phyloP scores from a whole-genome alignment of 2,113 vertebrate species.

The Nycticryphes semicollaris region DNA sequence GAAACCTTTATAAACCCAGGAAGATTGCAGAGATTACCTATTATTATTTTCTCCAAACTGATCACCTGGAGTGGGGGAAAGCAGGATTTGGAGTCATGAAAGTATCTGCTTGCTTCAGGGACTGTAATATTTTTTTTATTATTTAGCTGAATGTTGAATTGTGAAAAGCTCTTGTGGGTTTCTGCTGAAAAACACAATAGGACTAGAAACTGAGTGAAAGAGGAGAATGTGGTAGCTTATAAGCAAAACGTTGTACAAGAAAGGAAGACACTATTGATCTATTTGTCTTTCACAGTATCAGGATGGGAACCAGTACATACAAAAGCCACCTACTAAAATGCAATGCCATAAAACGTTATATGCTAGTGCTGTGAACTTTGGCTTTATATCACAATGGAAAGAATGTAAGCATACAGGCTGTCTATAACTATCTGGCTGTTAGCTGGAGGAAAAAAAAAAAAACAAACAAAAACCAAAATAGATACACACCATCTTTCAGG shows the following conservation, averaged over 20 bases:
- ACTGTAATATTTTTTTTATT: not conserved
- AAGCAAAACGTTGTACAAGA: not conserved
- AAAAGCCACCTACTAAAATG: not conserved
- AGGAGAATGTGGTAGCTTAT: not conserved
- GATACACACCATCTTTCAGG: not conserved
- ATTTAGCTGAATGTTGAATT: not conserved
- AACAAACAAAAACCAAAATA: not conserved
- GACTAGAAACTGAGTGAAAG: not conserved
- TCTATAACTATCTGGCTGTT: not conserved
- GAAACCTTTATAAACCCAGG: not conserved
- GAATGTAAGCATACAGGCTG: not conserved
- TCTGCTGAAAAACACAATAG: rapidly evolving
- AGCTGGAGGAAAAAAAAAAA: not conserved
- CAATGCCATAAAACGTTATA: not conserved
- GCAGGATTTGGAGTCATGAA: not conserved
- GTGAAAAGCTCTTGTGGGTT: not conserved
- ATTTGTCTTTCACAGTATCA: not conserved
- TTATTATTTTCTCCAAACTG: not conserved
- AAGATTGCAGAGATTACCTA: not conserved
- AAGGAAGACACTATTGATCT: not conserved
- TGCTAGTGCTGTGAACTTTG: not conserved
- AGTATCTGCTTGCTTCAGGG: rapidly evolving
- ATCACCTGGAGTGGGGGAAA: not conserved
- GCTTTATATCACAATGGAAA: not conserved
- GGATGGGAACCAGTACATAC: not conserved